phyloP scores from a whole-genome alignment of 1,140 invertebrate genomes.

The Tetramorium alpestre region DNA sequence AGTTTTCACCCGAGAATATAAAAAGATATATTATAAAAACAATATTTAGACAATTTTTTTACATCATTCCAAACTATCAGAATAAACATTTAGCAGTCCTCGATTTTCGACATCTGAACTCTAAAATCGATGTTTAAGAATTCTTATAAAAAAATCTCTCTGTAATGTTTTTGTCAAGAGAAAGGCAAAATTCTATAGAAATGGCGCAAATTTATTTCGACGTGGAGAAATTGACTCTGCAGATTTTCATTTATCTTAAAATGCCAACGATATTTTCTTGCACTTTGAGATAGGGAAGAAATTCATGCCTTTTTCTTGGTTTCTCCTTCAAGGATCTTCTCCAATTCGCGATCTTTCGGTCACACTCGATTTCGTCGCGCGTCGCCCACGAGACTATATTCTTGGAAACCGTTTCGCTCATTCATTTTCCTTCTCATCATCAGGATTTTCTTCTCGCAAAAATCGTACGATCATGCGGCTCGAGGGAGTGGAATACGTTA shows the following conservation, averaged over 20 bases:
- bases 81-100: too few relatives aligned
- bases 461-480: background rate
- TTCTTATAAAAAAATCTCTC: background rate
- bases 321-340: conserved; percentile 7
- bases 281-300: background rate
- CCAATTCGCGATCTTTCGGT: conserved; percentile 25
- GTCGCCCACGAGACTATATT: conserved; percentile 56
- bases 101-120: too few relatives aligned
- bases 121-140: background rate
- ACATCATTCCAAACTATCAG: too few relatives aligned
- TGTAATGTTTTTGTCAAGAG: background rate
- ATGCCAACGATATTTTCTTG: conserved; percentile 8
- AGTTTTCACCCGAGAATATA: background rate
- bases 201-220: background rate
- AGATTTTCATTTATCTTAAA: background rate
- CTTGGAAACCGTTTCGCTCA: conserved; percentile 38
- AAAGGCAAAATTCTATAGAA: background rate
- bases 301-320: conserved; percentile 5
- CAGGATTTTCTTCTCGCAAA: background rate
- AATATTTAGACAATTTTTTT: background rate
- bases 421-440: conserved; percentile 32
- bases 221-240: background rate
- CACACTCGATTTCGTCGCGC: conserved; percentile 68
- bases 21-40: background rate
- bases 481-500: conserved; percentile 31